Base-by-base conservation (phyloP, 2,888 invertebrate species). In the Sphinx pinastri region DNA sequence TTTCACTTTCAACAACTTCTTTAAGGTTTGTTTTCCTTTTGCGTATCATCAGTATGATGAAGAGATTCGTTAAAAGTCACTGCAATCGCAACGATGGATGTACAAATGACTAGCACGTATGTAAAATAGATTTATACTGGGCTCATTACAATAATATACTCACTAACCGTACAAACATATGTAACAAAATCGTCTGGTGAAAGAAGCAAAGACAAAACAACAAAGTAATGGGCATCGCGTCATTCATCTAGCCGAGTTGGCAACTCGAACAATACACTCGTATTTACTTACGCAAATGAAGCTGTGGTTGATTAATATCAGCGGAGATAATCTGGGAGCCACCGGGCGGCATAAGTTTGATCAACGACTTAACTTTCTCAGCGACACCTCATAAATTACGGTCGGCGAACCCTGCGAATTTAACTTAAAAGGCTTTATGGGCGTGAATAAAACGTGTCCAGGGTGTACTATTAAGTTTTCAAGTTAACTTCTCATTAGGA, bases 371-470 rank as follows among this genome's bases (percentile, higher is more conserved):
- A 88, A 90, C 85, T 90, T 88, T 83, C 77, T 73, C 81, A 84
- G 84, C 82, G 88, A 83, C 84, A 88, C 85, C 85, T 85, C 84
- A 85, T 89, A 88, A 90, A 88, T 89, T 87, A 79, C 74, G 74
- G 71, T 76, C 74, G 74, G 71, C 76, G 77, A 80, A 81, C 77
- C 80, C 84, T 81, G 81, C 81, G 82, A 87, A 84, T 86, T 87
- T 80, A 82, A 86, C 78, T 84, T 84, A 81, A 88, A 86, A 84
- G 81, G 78, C 82, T 87, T 85, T 82, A 82, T 75, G 79, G 76
- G 77, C 80, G 81, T 82, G 84, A 89, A 89, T 86, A 86, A 89
- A 89, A 85, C 85, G 86, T 85, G 85, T 86, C 80, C 79, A 81
- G 84, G 84, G 79, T 79, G 76, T 80, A 78, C 81, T 81, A 83